Percentiles rank a stretch among this genome's conserved stretches.
These are phyloP conservation scores for Epicampocera succincta DNA, from an alignment of 2,888 invertebrate genomes.

Conservation along the genomic window DNA sequence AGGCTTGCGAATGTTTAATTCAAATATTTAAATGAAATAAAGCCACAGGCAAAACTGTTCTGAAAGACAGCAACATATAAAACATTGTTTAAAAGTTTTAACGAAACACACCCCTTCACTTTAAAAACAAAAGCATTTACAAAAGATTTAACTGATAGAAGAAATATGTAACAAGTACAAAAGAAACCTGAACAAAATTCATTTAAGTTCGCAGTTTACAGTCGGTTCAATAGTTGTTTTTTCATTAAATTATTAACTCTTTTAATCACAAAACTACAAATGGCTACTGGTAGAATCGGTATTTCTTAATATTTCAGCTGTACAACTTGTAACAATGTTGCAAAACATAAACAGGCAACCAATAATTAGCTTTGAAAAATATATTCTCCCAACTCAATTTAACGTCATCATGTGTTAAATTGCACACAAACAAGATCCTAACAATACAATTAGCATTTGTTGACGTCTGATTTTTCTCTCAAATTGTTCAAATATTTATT, in stretches of 20 bases:
- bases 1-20: not conserved
- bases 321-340: too few species aligned
- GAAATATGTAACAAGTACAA: not conserved
- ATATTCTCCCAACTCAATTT: slow-evolving; percentile 19
- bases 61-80: not conserved
- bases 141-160: slow-evolving; percentile 23
- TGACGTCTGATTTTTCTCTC: not conserved
- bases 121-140: slow-evolving; percentile 11
- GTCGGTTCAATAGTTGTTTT: too few species aligned
- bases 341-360: not conserved
- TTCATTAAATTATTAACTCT: too few species aligned
- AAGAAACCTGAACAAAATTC: not conserved
- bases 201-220: not conserved
- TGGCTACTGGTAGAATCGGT: not conserved
- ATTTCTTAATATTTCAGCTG: slow-evolving; percentile 10
- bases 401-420: slow-evolving; percentile 31
- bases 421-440: not conserved
- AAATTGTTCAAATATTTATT: not conserved
- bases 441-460: slow-evolving; percentile 1
- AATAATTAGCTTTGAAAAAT: not conserved
- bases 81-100: slow-evolving; percentile 1
- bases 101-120: slow-evolving; percentile 50
- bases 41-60: not conserved
- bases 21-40: slow-evolving; percentile 26
- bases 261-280: not conserved